phyloP scores from a whole-genome alignment of 2,888 invertebrate genomes.

The Plebejus melissa region DNA sequence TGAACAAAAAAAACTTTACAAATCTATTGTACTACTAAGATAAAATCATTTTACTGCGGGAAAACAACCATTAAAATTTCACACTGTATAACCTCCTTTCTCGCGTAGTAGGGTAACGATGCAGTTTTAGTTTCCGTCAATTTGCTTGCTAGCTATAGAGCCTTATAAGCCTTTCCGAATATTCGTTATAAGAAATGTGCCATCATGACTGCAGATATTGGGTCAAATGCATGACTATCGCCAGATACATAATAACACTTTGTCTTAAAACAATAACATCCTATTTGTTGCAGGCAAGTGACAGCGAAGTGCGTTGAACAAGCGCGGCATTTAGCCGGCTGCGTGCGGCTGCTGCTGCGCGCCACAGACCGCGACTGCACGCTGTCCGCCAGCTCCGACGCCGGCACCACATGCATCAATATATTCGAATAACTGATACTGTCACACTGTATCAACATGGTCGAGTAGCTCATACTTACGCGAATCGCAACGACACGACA shows the following conservation, averaged over 20 bases:
- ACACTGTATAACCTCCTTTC: neutral
- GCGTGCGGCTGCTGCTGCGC: constrained; percentile 37
- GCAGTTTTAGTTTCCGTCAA: neutral
- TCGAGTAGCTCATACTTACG: neutral
- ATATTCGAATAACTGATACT: constrained; percentile 25
- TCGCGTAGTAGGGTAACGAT: too few species aligned
- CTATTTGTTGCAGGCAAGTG: constrained; percentile 48
- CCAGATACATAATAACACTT: too few species aligned
- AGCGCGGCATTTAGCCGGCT: constrained; percentile 42
- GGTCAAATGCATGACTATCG: too few species aligned
- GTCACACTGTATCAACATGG: neutral
- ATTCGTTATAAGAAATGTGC: too few species aligned
- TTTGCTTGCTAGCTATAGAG: neutral
- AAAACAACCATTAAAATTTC: too few species aligned
- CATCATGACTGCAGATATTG: too few species aligned
- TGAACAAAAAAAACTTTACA: too few species aligned
- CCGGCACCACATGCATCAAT: constrained; percentile 18
- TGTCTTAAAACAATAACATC: neutral
- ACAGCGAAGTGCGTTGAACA: constrained; percentile 50
- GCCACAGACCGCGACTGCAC: constrained; percentile 31
- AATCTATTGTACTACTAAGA: too few species aligned
- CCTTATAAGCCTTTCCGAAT: too few species aligned
- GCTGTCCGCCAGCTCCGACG: constrained; percentile 21
- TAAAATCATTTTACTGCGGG: too few species aligned
- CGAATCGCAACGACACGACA: neutral